Conservation (phyloP, 2,888 invertebrate species). For the Athalia circularis region DNA sequence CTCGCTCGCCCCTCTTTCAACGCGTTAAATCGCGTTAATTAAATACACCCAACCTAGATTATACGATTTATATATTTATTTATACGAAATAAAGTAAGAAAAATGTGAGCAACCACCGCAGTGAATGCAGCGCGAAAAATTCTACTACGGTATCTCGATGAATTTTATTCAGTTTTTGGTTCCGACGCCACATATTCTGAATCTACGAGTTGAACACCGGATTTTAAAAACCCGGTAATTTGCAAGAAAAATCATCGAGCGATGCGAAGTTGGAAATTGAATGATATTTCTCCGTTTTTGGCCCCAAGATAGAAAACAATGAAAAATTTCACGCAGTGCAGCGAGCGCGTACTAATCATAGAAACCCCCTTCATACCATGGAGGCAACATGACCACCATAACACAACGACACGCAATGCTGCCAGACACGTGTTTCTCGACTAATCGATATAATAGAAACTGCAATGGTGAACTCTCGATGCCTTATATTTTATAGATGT, state of each 20-base stretch:
- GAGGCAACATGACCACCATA: neutral
- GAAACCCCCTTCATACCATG: neutral
- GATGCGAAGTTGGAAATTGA: too few relatives aligned
- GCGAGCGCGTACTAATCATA: neutral
- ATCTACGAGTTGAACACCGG: too few relatives aligned
- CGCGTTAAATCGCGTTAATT: conserved; percentile 8
- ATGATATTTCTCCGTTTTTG: too few relatives aligned
- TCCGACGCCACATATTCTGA: too few relatives aligned
- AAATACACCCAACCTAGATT: neutral
- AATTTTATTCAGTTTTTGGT: too few relatives aligned
- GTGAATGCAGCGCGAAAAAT: too few relatives aligned
- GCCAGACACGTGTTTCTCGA: conserved; percentile 17
- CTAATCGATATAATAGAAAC: conserved; percentile 20
- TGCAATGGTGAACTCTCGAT: conserved; percentile 13
- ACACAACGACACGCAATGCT: conserved; percentile 26
- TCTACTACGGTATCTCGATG: too few relatives aligned
- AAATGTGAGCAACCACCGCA: neutral
- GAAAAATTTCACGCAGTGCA: too few relatives aligned
- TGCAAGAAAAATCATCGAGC: too few relatives aligned
- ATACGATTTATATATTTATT: neutral
- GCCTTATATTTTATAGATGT: neutral
- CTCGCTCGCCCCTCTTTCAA: neutral
- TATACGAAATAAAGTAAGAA: neutral
- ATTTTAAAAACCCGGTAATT: too few relatives aligned
- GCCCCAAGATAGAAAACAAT: too few relatives aligned